Percentiles rank a stretch among this genome's conserved stretches.
Evolutionary conservation across 2,888 invertebrate species (phyloP).

Genomic region (Mythimna vitellina): DNA sequence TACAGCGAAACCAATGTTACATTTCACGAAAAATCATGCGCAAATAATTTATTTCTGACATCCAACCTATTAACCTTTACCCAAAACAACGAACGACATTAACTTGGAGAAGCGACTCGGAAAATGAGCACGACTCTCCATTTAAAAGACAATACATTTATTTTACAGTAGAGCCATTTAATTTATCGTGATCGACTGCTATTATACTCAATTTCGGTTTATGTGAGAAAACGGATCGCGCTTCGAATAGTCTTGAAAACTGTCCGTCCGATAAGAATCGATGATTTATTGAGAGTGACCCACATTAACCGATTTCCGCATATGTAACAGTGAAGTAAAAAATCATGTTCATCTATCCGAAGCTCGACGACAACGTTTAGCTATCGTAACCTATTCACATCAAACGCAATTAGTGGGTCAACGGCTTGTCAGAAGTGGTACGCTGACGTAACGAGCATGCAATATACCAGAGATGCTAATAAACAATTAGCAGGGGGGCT

Average conservation of each 20-base stretch:
- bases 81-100: constrained; percentile 46
- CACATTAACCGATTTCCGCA: constrained; percentile 76
- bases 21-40: constrained; percentile 52
- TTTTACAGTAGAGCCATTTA: constrained; percentile 53
- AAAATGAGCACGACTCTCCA: constrained; percentile 47
- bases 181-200: constrained; percentile 66
- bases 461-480: constrained; percentile 64
- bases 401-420: constrained; percentile 85
- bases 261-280: constrained; percentile 66
- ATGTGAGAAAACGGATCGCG: constrained; percentile 72
- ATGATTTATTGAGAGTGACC: constrained; percentile 79
- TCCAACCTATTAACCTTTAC: constrained; percentile 61
- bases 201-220: constrained; percentile 66
- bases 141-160: constrained; percentile 48
- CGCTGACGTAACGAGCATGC: constrained; percentile 79
- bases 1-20: constrained; percentile 21
- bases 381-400: constrained; percentile 83
- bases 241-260: constrained; percentile 77
- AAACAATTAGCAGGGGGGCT: constrained; percentile 76
- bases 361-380: constrained; percentile 75
- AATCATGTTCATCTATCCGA: constrained; percentile 67
- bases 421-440: constrained; percentile 79
- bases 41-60: constrained; percentile 59
- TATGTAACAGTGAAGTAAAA: constrained; percentile 73
- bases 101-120: constrained; percentile 36